Conservation (phyloP, 2,888 invertebrate genomes). For the Acleris holmiana region DNA sequence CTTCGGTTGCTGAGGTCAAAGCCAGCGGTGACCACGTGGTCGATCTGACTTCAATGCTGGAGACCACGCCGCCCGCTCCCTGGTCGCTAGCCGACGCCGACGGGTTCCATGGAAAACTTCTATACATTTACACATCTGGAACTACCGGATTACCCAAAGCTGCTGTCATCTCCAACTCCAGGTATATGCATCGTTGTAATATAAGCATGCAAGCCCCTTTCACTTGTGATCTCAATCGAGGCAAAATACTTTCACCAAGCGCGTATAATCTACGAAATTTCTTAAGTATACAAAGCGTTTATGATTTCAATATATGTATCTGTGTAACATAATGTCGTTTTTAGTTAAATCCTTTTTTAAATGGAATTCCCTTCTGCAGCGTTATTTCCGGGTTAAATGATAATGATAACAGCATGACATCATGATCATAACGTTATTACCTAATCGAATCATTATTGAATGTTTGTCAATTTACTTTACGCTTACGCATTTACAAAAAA, state of each 20-base stretch:
- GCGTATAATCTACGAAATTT: not conserved
- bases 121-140: constrained; percentile 99
- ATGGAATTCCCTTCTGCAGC: no score
- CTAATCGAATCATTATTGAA: no score
- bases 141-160: constrained; percentile 99
- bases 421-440: no score
- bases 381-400: no score
- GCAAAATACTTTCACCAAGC: constrained; percentile 25
- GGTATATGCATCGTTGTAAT: constrained; percentile 79
- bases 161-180: constrained; percentile 96
- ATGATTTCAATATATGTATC: no score
- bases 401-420: no score
- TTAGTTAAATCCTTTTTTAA: no score
- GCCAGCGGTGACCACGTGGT: constrained; percentile 71
- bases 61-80: constrained; percentile 80
- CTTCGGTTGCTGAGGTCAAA: constrained; percentile 45
- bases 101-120: constrained; percentile 90
- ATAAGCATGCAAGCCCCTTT: constrained; percentile 8
- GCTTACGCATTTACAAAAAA: no score
- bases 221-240: constrained; percentile 18
- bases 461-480: no score
- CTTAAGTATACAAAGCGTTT: no score
- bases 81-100: constrained; percentile 85
- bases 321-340: no score
- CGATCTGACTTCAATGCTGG: constrained; percentile 85